Conservation (phyloP, 2,888 invertebrate genomes). For the Eledona agricola region DNA sequence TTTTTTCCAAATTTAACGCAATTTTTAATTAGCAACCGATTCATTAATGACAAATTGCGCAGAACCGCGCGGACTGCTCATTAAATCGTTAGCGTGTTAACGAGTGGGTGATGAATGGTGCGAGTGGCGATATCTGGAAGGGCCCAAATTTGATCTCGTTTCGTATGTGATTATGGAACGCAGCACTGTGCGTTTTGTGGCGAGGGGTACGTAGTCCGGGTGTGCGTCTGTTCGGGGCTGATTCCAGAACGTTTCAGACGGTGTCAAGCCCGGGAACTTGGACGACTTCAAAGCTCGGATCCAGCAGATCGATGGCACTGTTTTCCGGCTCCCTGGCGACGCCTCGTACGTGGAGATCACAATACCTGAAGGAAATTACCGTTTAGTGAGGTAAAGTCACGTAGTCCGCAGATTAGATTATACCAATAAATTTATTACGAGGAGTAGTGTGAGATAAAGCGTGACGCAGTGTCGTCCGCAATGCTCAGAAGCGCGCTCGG, state of each 20-base stretch:
- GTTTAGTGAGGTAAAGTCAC: slow-evolving; percentile 51
- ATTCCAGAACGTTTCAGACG: slow-evolving; percentile 44
- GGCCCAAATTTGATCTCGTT: too few species aligned
- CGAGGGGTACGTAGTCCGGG: slow-evolving; percentile 23
- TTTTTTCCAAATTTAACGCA: neutral
- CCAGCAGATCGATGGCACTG: slow-evolving; percentile 58
- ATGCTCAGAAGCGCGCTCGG: too few species aligned
- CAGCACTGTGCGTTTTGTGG: slow-evolving; percentile 29
- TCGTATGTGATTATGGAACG: slow-evolving; percentile 21
- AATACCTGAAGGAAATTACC: slow-evolving; percentile 57
- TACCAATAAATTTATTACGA: too few species aligned
- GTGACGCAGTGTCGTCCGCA: neutral
- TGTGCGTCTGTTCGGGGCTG: neutral
- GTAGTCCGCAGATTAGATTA: slow-evolving; percentile 20
- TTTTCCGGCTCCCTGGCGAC: slow-evolving; percentile 52
- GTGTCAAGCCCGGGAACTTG: slow-evolving; percentile 45
- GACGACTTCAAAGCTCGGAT: slow-evolving; percentile 54
- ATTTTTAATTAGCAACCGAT: too few species aligned
- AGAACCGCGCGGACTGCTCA: too few species aligned
- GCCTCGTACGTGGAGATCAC: slow-evolving; percentile 55
- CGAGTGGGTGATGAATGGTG: neutral
- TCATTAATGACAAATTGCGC: too few species aligned
- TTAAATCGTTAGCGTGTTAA: neutral
- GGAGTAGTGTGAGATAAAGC: too few species aligned
- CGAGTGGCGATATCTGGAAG: slow-evolving; percentile 1